Evolutionary conservation across 2,888 invertebrate genomes (phyloP), one percentile per base, ranked within the genome.

Genomic region (Oligia strigilis): DNA sequence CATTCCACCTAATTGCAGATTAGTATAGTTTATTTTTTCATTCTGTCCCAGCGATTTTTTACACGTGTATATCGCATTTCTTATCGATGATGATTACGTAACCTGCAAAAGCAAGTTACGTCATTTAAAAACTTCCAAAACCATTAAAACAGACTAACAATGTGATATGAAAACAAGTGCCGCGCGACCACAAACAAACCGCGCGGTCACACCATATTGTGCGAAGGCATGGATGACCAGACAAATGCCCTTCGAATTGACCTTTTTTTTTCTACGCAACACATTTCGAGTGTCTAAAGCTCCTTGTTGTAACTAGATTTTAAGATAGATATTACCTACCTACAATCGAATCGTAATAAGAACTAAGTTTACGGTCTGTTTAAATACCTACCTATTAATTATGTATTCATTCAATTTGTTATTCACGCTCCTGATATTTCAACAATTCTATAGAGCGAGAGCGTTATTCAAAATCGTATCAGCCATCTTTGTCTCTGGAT

Each of bases 401-500:
- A 55, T 43, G n/a, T 58, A 80, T 43, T 82, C 14, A 65, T 62
- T 78, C 17, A 62, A 17, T 52, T 43, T 52, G 29, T 70, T 78
- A 71, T 60, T 60, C 29, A 66, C 66, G 65, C 52, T 55, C 17
- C 8, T 84, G n/a, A 36, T 81, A 77, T 83, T 65, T n/a, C 49
- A 52, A 70, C 49, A 65, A 78, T 46, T 72, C 43, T 64, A 40
- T 46, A 52, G 52, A 81, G 36, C 43, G 36, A 14, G 29, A 62
- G 19, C 60, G 23, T 55, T 65, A 72, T 55, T 81, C 23, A 64
- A 64, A 75, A 58, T 23, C 84, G 36, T 17, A 55, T 80, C 60
- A 40, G 69, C 52, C 80, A 49, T 67, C 76, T 75, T 84, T 87
- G 87, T 78, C 77, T 87, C 72, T 84, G 65, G 65, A 77, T 87